Evolutionary conservation across 2,797 vertebrate genomes (phyloP).

Genomic region (Leucoraja ocellata): DNA sequence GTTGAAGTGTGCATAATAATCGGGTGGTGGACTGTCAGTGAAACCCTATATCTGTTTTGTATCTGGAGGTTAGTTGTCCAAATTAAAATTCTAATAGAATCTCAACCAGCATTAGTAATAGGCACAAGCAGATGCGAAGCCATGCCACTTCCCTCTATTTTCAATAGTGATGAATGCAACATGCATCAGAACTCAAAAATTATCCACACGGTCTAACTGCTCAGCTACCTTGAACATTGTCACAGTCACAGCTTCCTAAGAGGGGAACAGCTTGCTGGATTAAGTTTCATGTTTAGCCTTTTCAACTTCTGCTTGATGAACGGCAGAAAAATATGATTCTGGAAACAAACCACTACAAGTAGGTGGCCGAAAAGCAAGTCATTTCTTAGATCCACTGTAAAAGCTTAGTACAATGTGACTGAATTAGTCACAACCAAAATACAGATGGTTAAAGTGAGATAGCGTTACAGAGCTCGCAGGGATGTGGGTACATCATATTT

Average conservation of each 20-base stretch:
- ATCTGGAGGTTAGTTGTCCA: not conserved
- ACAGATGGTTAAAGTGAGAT: constrained; percentile 35
- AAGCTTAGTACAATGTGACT: not conserved
- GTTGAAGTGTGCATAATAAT: not conserved
- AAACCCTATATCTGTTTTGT: not conserved
- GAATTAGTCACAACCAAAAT: constrained; percentile 32
- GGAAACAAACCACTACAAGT: constrained; percentile 26
- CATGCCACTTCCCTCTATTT: constrained; percentile 23
- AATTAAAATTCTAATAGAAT: not conserved
- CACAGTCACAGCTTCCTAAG: not conserved
- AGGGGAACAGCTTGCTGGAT: not conserved
- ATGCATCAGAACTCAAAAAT: not conserved
- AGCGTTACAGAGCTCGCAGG: constrained; percentile 14
- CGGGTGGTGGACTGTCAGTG: not conserved
- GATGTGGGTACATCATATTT: constrained; percentile 24
- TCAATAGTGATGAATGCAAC: not conserved
- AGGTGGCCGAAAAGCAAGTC: constrained; percentile 30
- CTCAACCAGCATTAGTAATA: not conserved
- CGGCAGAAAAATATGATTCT: constrained; percentile 33
- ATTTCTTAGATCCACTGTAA: not conserved
- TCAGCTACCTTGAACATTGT: not conserved
- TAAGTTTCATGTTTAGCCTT: constrained; percentile 25
- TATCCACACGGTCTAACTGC: not conserved
- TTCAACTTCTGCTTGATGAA: constrained; percentile 23
- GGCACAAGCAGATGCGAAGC: not conserved